phyloP scores from a whole-genome alignment of 1,140 invertebrate genomes.

The Calephelis nemesis region DNA sequence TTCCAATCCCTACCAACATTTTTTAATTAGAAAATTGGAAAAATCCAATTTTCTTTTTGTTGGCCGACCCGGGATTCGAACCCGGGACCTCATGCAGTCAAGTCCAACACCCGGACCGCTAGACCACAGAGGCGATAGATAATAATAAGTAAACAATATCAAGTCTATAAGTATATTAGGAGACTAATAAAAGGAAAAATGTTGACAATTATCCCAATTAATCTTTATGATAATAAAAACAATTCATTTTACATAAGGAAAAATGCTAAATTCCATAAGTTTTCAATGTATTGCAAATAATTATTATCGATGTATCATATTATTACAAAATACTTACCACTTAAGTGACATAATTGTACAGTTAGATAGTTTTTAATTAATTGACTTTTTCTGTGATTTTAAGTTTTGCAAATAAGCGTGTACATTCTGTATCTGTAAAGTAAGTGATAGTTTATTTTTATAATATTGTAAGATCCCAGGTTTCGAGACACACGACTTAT shows the following conservation, averaged over 20 bases:
- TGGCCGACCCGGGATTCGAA: too few relatives aligned
- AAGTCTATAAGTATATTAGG: too few relatives aligned
- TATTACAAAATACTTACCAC: neutral
- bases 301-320: neutral
- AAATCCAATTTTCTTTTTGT: too few relatives aligned
- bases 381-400: slow-evolving; percentile 16
- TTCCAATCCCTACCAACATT: too few relatives aligned
- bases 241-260: neutral
- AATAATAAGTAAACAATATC: too few relatives aligned
- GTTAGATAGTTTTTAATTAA: slow-evolving; percentile 14
- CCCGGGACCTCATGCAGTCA: too few relatives aligned
- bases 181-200: too few relatives aligned
- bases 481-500: slow-evolving; percentile 60
- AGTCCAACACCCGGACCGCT: too few relatives aligned
- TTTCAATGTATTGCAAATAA: neutral
- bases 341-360: neutral
- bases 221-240: too few relatives aligned
- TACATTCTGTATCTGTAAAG: neutral
- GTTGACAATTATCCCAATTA: too few relatives aligned
- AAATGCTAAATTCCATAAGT: neutral
- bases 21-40: too few relatives aligned
- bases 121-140: too few relatives aligned
- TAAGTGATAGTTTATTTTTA: slow-evolving; percentile 63
- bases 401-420: slow-evolving; percentile 13
- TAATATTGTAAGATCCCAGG: slow-evolving; percentile 54